Base-by-base conservation (phyloP, 2,888 invertebrate genomes). In the Trachelus stipa region DNA sequence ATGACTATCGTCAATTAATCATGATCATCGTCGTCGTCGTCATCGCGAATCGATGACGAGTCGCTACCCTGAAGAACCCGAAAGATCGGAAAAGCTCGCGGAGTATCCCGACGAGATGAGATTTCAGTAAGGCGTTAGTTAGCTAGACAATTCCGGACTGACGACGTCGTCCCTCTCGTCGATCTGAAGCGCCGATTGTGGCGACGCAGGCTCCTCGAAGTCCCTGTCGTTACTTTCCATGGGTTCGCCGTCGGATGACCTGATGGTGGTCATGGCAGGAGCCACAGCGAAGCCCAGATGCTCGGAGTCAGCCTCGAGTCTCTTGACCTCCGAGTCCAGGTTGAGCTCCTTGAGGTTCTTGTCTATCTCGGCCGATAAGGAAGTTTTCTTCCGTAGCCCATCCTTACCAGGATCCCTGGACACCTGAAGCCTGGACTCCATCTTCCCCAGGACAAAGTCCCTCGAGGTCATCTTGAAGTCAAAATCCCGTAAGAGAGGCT, bases 381-480 rank as follows among this genome's bases (percentile, higher is more conserved):
- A 68, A 69, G 76, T n/a, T 76, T 37, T 69, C 30, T 76, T 76
- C 4, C 73, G 30, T 12, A 56, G 15, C 4, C 56, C 40, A n/a
- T 76, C 76, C 34, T 76, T 76, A 33, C 76, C 73, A n/a, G 73
- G 12, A 3, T 76, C 76, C 73, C 76, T 15, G 12, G 73, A 68
- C 11, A 75, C 75, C 1, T 56, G 40, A 79, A 80, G 80, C 82
- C 86, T 81, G 11, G 85, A 82, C 74, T 86, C 85, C 11, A 83
- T 84, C 68, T 85, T 86, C 1, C 84, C 84, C 1, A 84, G 81
- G 0, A 83, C 84, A 31, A 85, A 81, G 73, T 86, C 86, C n/a
- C 84, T 79, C 74, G 84, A 84, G 75, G 79, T 81, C 69, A 85
- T 84, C 74, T 84, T 86, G 33, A 78, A 78, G 73, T 76, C 78